Evolutionary conservation across 1,140 invertebrate species (phyloP), one percentile per base, ranked within the genome.

Genomic region (Carcinoscorpius rotundicauda): DNA sequence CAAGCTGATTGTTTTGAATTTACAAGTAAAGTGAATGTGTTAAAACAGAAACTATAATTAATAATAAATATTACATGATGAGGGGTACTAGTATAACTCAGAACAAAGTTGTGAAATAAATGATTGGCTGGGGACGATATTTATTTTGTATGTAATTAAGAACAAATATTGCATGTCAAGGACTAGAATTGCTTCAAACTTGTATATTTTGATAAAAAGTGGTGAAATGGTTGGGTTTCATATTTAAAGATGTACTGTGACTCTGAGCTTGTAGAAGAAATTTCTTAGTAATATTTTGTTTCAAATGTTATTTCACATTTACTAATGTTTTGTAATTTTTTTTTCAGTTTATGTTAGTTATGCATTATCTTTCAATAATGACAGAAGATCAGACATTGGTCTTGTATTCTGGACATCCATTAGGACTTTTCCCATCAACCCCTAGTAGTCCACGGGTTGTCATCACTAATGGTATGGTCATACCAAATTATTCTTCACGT

Each of bases 401-500:
- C 4, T 78, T 87, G 78, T 85, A 84, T 71, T 87, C 85, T 4
- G 85, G 85, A 8, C 85, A 87, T 72, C 85, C 85, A 4, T 68
- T 83, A 59, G 85, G 84, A 4, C 73, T 87, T 3, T 87, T 86
- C 72, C 85, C 85, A 6, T 83, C 78, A 56, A 71, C 67, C 51
- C 60, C 72, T 6, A 63, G 66, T 4, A 75, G 80, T 4, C 85
- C 85, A n/a, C 75, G 84, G 66, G 71, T 84, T n/a, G 79, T 87
- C 53, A 84, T 87, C 63, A 85, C 83, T 49, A 86, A 86, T 74
- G 85, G 85, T 62, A 86, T 87, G 84, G 82, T 83, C 68, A 80
- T 87, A 62, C 85, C 85, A 5, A 85, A 86, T 72, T 86, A 86
- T 73, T 86, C 84, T 6, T 78, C 77, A 3, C 73, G 78, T 60